These are phyloP conservation scores for Muscicapa striata DNA, from an alignment of 2,797 vertebrate genomes.

Conservation along the genomic window DNA sequence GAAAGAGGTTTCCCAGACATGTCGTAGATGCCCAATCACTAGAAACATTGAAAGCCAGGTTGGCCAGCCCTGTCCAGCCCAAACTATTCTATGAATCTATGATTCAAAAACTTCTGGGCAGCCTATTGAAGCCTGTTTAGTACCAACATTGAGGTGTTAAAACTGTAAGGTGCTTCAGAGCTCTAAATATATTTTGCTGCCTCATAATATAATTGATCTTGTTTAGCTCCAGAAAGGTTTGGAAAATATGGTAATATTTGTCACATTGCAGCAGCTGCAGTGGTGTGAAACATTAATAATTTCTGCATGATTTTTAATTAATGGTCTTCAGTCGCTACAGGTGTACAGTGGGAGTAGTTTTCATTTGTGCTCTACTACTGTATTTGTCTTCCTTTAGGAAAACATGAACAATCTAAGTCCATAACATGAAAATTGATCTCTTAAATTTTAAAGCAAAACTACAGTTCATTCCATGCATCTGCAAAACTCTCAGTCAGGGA, in stretches of 20 bases:
- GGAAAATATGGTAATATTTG: neutral
- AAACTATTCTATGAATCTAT: neutral
- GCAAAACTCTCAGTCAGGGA: neutral
- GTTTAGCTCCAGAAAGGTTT: neutral
- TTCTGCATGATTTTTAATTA: constrained; percentile 16
- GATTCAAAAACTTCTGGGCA: neutral
- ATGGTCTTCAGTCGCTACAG: neutral
- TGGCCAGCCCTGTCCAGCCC: neutral
- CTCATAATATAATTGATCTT: neutral
- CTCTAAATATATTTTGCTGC: neutral
- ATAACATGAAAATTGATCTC: neutral
- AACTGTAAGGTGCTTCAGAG: neutral
- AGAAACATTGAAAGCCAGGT: neutral
- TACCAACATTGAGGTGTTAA: neutral
- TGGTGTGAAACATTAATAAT: neutral
- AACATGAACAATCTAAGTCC: neutral
- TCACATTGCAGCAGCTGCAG: neutral
- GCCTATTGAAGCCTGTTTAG: neutral
- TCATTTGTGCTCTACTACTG: neutral
- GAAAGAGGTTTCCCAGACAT: neutral
- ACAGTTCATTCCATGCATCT: neutral
- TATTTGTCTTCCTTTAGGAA: neutral
- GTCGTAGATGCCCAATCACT: neutral
- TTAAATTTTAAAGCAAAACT: neutral
- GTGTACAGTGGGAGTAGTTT: neutral